Base-by-base conservation (phyloP, 2,888 invertebrate genomes). In the Cataglyphis albicans region DNA sequence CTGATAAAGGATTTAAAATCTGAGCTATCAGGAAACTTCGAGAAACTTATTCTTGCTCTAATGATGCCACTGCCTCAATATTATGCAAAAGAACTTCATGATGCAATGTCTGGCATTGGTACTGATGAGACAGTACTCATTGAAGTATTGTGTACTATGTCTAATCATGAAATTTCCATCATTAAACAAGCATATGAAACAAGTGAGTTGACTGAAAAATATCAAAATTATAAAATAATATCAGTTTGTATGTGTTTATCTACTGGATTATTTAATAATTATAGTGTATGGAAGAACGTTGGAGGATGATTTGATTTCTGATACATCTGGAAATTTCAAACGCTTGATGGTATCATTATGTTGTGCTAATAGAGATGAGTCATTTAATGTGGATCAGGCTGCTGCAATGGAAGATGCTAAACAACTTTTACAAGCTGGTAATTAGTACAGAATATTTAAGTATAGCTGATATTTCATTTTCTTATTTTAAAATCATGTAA, bases 261-360 rank as follows among this genome's bases (percentile, higher is more conserved):
- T 35, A 70, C 18, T 6, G 21, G 21, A n/a, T 2, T 25, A 52
- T 80, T 38, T 72, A 57, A 76, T 38, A 64, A 57, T 59, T 84
- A 57, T 94, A 98, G 98, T 98, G 93, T 98, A 97, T 92, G 97
- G 97, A 74, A 96, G 96, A 75, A 96, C 97, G 55, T 95, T 99
- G 89, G 98, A 99, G 93, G 96, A 97, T 73, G 98, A 98, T 93
- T 95, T 99, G 38, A 96, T 96, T 86, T 97, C 97, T 72, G 99
- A 99, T 94, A 99, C 99, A 1, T 98, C 98, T 68, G 99, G 99
- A 18, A 97, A 97, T 93, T 99, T 99, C 95, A 97, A 98, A 94
- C 96, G 98, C 78, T 95, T 99, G 61, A 96, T 99, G 95, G 97
- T 98, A 35, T 98, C 99, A 41, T 94, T 98, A 21, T 97, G 97